Conservation (phyloP, 2,113 vertebrate species). For the Cercopithecus mona region DNA sequence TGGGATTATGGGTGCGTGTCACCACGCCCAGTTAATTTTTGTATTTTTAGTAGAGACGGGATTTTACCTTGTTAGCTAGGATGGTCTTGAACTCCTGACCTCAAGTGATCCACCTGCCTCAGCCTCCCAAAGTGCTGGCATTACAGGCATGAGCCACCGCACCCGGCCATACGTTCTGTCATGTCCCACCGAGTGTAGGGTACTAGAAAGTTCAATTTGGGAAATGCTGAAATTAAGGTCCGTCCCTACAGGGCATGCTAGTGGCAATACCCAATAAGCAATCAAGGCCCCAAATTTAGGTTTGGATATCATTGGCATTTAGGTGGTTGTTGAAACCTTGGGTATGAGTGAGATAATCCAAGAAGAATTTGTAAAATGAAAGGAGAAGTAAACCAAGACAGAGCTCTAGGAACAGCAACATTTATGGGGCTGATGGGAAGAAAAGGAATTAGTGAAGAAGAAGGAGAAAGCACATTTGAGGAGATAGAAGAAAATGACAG, state of each 20-base stretch:
- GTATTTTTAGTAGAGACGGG: too few relatives aligned
- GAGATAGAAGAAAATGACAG: background rate
- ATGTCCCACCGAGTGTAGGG: background rate
- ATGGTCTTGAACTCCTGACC: too few relatives aligned
- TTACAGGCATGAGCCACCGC: too few relatives aligned
- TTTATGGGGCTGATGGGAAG: background rate
- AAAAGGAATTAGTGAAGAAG: background rate
- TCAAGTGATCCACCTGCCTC: too few relatives aligned
- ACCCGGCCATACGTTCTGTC: background rate
- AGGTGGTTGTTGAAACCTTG: background rate
- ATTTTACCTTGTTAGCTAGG: too few relatives aligned
- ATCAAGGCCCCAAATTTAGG: background rate
- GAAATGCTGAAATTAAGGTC: background rate
- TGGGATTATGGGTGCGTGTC: too few relatives aligned
- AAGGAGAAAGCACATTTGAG: background rate
- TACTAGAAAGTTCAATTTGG: background rate
- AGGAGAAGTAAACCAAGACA: background rate
- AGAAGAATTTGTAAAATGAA: conserved; percentile 24
- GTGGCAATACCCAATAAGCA: background rate
- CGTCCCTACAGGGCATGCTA: background rate
- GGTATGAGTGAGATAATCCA: background rate
- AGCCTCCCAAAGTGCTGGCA: too few relatives aligned
- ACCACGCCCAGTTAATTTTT: too few relatives aligned
- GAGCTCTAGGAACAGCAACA: background rate
- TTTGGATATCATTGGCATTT: background rate